Percentiles rank a stretch among this genome's conserved stretches.
Conservation (phyloP, 2,113 vertebrate species). For the Elgaria multicarinata region DNA sequence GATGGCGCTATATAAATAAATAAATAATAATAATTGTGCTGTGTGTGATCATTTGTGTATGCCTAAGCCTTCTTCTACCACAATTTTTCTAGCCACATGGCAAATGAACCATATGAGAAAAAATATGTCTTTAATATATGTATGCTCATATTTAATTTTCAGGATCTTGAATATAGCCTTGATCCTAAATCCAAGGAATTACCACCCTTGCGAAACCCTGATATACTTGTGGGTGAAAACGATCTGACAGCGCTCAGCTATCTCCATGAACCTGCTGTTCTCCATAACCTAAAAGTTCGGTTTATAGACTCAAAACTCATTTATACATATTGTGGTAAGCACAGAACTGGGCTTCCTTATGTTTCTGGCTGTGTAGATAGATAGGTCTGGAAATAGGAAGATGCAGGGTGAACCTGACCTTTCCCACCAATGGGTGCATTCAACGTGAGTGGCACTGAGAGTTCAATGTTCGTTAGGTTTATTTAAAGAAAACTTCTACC, state of each 20-base stretch:
- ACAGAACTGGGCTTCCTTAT: neutral
- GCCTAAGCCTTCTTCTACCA: neutral
- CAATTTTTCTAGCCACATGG: neutral
- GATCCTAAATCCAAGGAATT: constrained; percentile 91
- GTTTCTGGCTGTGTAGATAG: neutral
- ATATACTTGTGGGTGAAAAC: constrained; percentile 98
- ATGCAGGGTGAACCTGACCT: neutral
- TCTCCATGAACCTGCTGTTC: constrained; percentile 95
- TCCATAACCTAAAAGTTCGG: constrained; percentile 97
- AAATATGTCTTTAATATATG: neutral
- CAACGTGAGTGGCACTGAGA: neutral
- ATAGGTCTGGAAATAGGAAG: neutral
- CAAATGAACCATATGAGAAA: neutral
- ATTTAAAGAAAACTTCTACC: neutral
- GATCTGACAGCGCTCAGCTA: constrained; percentile 98
- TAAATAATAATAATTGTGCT: neutral
- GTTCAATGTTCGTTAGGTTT: neutral
- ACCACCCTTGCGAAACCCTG: constrained; percentile 94
- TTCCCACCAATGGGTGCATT: neutral
- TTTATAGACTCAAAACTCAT: constrained; percentile 98
- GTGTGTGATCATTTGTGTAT: neutral
- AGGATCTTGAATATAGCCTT: constrained; percentile 89
- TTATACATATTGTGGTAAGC: constrained; percentile 97
- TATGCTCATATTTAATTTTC: constrained; percentile 7
- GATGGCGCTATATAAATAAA: too few species aligned